These are phyloP conservation scores for Helogale parvula DNA, from an alignment of 2,113 vertebrate genomes.

Conservation along the genomic window DNA sequence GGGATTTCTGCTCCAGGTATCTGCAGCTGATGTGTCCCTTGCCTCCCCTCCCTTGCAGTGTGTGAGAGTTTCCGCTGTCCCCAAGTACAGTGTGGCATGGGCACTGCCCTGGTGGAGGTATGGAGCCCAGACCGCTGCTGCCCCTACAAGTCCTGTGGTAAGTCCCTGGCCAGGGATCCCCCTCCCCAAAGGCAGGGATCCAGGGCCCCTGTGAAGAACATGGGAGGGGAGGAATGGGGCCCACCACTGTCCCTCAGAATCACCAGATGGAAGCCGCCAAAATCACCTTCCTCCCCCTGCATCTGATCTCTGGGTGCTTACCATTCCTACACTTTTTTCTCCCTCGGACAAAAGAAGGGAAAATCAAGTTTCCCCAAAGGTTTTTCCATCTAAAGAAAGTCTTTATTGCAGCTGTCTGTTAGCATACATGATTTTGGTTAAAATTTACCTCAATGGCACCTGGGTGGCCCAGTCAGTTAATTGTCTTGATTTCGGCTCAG, in stretches of 20 bases:
- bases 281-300: background rate
- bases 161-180: background rate
- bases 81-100: conserved; percentile 89
- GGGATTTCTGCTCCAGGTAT: background rate
- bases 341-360: background rate
- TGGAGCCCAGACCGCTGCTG: conserved; percentile 92
- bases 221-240: accelerated
- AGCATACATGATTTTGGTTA: background rate
- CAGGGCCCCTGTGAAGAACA: background rate
- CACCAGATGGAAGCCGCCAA: background rate
- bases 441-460: background rate
- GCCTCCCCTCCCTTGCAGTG: conserved; percentile 80
- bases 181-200: background rate
- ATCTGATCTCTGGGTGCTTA: background rate
- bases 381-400: background rate
- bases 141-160: conserved; percentile 93
- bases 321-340: background rate
- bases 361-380: background rate
- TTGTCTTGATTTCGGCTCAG: too few relatives aligned
- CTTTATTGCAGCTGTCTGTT: background rate
- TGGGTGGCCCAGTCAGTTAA: too few relatives aligned
- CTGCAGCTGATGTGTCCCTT: background rate
- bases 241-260: background rate
- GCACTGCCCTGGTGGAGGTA: conserved; percentile 89
- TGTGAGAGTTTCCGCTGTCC: conserved; percentile 94